Evolutionary conservation across 2,113 vertebrate genomes (phyloP), one percentile per base, ranked within the genome.

Genomic region (Plestiodon gilberti): DNA sequence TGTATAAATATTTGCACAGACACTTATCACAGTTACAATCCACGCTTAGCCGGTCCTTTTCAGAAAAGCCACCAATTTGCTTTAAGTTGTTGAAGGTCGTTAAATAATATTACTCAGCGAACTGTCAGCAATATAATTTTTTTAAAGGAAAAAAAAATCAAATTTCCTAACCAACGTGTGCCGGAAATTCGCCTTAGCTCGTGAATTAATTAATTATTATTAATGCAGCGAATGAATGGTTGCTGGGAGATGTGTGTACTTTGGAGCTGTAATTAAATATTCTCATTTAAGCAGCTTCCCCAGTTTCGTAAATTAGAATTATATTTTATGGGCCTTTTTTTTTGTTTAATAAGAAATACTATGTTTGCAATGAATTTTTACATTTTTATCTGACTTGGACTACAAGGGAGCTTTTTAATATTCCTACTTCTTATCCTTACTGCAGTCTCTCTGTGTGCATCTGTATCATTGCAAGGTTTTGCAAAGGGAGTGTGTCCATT

Each of bases 181-280:
- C 57, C 10, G 38, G 59, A 81, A 74, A 81, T 64, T 70, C 48
- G 59, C 28, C 78, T 64, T 23, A 75, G 79, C 35, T 75, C 30
- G 40, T 40, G 59, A 81, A 87, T 81, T 87, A 87, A 87, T 87
- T 80, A 75, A 87, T 84, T 87, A 87, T 87, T 87, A 87, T 81
- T 87, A 87, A 81, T 87, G 43, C 23, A 64, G 40, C 28, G 48
- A 87, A 65, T 35, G 38, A 87, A 81, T 52, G 48, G 70, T 81
- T 9, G 59, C 82, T 76, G 59, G 82, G 59, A 76, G 48, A 62
- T 84, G 23, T 84, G 59, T 84, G 71, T 84, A 84, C 82, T 84
- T 84, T 48, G 38, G 82, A 62, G 40, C 82, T 64, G n/a, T 76
- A 65, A 84, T 84, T 84, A 84, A 84, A 86, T 62, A 62, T 64